Percentiles rank a stretch among this genome's conserved stretches.
phyloP scores from a whole-genome alignment of 1,140 invertebrate species.

The Papilio machaon region DNA sequence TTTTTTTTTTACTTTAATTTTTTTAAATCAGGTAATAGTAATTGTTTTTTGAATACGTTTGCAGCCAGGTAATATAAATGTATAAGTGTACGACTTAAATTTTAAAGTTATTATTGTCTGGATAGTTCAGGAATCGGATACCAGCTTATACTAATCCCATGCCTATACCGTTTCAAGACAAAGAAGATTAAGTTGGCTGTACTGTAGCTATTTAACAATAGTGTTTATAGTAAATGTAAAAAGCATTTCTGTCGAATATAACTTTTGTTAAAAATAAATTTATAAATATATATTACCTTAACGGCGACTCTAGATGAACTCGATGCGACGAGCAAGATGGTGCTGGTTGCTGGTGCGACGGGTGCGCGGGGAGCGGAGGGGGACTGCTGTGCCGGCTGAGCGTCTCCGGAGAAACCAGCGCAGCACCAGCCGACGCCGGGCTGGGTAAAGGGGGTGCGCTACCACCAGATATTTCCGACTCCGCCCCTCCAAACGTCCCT shows the following conservation, averaged over 20 bases:
- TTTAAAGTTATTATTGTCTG: conserved; percentile 14
- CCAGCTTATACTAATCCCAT: conserved; percentile 28
- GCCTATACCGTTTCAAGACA: conserved; percentile 1
- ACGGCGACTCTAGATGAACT: conserved; percentile 77
- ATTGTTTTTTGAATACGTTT: neutral
- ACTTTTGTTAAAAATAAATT: neutral
- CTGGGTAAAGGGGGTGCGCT: conserved; percentile 83
- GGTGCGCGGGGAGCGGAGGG: conserved; percentile 72
- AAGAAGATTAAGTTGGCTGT: neutral
- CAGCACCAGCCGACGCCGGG: conserved; percentile 86
- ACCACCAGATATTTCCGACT: conserved; percentile 67
- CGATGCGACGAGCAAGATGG: conserved; percentile 79
- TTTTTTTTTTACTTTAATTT: too few species aligned
- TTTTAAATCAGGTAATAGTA: neutral
- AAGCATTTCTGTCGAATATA: neutral
- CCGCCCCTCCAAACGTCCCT: conserved; percentile 69
- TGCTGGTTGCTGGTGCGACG: conserved; percentile 70
- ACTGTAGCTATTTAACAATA: neutral
- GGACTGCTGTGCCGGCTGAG: conserved; percentile 80
- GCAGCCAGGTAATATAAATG: neutral
- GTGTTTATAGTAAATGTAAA: neutral
- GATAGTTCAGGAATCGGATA: conserved; percentile 31
- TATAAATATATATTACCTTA: conserved; percentile 57
- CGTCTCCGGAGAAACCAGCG: conserved; percentile 88
- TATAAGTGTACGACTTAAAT: neutral